Percentiles rank a stretch among this genome's conserved stretches.
These are phyloP conservation scores for Drosophila murphyi DNA, from an alignment of 1,140 invertebrate species.

Conservation along the genomic window DNA sequence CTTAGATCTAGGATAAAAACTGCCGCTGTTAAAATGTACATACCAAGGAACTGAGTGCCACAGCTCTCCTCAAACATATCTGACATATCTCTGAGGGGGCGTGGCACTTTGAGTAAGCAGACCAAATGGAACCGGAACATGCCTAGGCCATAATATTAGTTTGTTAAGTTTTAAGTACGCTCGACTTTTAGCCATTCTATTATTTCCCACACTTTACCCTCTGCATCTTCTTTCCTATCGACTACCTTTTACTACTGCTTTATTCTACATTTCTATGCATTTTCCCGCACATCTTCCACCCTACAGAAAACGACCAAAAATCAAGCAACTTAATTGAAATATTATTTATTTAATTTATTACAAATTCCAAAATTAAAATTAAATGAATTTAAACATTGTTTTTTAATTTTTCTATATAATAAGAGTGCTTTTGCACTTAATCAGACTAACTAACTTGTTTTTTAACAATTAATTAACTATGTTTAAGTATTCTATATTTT, in stretches of 20 bases:
- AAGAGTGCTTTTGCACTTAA: background rate
- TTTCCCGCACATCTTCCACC: slow-evolving; percentile 24
- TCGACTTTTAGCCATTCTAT: slow-evolving; percentile 76
- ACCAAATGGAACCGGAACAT: slow-evolving; percentile 78
- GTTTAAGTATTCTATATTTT: background rate
- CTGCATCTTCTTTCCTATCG: slow-evolving; percentile 30
- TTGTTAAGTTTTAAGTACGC: slow-evolving; percentile 58
- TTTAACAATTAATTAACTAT: background rate
- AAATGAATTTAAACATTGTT: slow-evolving; percentile 12
- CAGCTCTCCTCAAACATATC: background rate
- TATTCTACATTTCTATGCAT: slow-evolving; percentile 7
- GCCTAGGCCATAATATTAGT: slow-evolving; percentile 75
- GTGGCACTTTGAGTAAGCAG: slow-evolving; percentile 59
- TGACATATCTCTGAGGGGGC: slow-evolving; percentile 1
- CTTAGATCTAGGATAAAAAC: slow-evolving; percentile 52
- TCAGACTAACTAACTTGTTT: background rate
- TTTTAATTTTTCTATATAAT: slow-evolving; percentile 5
- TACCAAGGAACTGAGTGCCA: slow-evolving; percentile 60
- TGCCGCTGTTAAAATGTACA: slow-evolving; percentile 64
- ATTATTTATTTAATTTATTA: slow-evolving; percentile 83
- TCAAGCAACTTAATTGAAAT: slow-evolving; percentile 65
- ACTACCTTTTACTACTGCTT: slow-evolving; percentile 23
- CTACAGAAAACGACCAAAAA: slow-evolving; percentile 72
- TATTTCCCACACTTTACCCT: slow-evolving; percentile 19
- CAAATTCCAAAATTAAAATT: slow-evolving; percentile 73